A percentile compares a stretch with the other conserved stretches of the same genome.
Conservation (phyloP, 2,797 vertebrate genomes). For the Pogoniulus pusillus region DNA sequence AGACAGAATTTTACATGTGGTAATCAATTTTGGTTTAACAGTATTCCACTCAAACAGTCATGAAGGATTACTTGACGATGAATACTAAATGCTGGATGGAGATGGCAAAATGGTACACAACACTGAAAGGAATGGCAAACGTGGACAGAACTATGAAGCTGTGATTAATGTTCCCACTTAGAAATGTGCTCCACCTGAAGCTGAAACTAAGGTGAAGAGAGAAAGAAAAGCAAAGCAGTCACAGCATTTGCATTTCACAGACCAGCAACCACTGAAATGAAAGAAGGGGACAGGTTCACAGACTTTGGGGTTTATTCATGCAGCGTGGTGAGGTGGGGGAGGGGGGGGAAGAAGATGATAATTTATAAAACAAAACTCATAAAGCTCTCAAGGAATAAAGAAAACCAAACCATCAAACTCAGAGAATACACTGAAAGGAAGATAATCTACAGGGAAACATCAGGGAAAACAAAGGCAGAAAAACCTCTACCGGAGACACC, state of each 20-base stretch:
- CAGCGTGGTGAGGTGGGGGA: conserved; percentile 38
- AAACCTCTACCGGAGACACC: conserved; percentile 83
- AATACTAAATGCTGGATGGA: conserved; percentile 59
- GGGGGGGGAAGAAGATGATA: conserved; percentile 51
- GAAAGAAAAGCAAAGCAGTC: conserved; percentile 38
- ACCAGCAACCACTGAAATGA: conserved; percentile 68
- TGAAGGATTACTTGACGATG: conserved; percentile 43
- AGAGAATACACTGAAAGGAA: conserved; percentile 57
- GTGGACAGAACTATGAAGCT: conserved; percentile 61
- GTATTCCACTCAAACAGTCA: conserved; percentile 56
- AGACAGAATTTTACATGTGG: conserved; percentile 16
- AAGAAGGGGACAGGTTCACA: conserved; percentile 24
- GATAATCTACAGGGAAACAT: conserved; percentile 70
- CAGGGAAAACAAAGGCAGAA: conserved; percentile 69
- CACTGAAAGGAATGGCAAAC: conserved; percentile 62
- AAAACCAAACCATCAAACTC: conserved; percentile 63
- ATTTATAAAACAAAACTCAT: conserved; percentile 40
- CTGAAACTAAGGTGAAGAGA: conserved; percentile 37
- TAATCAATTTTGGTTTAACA: conserved; percentile 46
- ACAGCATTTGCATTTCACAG: conserved; percentile 62
- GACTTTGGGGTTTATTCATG: conserved; percentile 67
- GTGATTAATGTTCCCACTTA: conserved; percentile 53
- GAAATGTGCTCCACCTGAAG: conserved; percentile 47
- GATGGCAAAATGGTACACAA: conserved; percentile 60
- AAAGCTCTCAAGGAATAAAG: conserved; percentile 41